These are phyloP conservation scores for Sula dactylatra DNA, from an alignment of 2,113 vertebrate species.

Conservation along the genomic window DNA sequence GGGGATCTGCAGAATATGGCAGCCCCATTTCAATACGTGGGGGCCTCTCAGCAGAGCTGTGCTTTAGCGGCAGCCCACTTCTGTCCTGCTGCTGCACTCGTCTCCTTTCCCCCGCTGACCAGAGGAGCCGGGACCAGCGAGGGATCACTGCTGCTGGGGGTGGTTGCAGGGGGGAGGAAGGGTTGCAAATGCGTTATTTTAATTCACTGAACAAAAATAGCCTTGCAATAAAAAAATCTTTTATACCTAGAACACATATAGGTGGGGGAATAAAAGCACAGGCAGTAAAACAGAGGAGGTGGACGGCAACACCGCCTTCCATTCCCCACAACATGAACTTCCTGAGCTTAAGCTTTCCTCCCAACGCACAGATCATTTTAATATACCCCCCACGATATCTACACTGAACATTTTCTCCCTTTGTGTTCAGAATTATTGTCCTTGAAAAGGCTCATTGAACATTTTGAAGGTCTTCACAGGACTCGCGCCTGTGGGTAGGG, in stretches of 20 bases:
- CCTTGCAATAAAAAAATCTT: background rate
- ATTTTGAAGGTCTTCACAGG: background rate
- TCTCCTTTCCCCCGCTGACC: background rate
- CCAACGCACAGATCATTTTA: background rate
- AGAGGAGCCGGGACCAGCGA: background rate
- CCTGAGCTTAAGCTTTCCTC: background rate
- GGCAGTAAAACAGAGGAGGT: background rate
- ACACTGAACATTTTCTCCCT: background rate
- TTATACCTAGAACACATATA: background rate
- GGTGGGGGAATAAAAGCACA: background rate
- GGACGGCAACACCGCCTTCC: background rate
- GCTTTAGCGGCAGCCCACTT: background rate
- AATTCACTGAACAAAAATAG: background rate
- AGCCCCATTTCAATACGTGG: accelerated
- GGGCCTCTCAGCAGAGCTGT: background rate
- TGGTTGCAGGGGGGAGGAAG: background rate
- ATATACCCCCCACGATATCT: accelerated
- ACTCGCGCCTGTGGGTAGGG: accelerated
- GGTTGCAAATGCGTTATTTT: background rate
- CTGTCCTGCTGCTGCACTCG: background rate
- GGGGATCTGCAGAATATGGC: background rate
- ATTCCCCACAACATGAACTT: background rate
- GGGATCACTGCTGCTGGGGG: background rate
- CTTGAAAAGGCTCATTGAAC: background rate
- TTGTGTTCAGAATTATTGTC: background rate